These are phyloP conservation scores for Myotis yumanensis DNA, from an alignment of 2,113 vertebrate species.

Conservation along the genomic window DNA sequence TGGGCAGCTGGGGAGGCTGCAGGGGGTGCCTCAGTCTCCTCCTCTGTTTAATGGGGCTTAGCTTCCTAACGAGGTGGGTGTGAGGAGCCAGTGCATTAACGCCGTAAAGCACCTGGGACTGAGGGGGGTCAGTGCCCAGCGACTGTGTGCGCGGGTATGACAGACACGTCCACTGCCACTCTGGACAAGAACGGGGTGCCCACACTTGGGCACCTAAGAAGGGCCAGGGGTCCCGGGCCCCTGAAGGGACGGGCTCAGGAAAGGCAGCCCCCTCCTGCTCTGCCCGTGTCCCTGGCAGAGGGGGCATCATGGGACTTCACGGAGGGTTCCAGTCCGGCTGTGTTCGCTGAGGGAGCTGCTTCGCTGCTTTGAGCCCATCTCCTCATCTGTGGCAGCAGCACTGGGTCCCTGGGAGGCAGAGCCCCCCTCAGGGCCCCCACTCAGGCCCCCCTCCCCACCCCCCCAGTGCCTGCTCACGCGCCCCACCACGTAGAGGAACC, in stretches of 20 bases:
- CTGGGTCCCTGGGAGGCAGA: not conserved
- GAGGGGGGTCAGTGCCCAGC: not conserved
- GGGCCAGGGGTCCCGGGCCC: not conserved
- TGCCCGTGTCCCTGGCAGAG: not conserved
- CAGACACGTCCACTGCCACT: not conserved
- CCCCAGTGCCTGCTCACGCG: too few species aligned
- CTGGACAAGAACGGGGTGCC: not conserved
- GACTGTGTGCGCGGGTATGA: fast-evolving
- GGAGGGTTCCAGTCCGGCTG: not conserved
- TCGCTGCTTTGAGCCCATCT: not conserved
- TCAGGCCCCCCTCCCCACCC: too few species aligned
- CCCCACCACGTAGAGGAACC: not conserved
- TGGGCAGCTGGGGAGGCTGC: too few species aligned
- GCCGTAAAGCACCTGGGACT: not conserved
- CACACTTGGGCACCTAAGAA: not conserved
- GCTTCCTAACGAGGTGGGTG: not conserved
- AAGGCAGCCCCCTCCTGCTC: not conserved
- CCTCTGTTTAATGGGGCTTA: not conserved
- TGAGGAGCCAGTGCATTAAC: not conserved
- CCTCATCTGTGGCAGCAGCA: not conserved
- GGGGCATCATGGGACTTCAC: not conserved
- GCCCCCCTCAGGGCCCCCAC: too few species aligned
- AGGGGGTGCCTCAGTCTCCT: not conserved
- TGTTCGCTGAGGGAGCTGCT: not conserved
- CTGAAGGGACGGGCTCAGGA: not conserved